These are phyloP conservation scores for Xylocopa sonorina DNA, from an alignment of 1,140 invertebrate genomes.

Conservation along the genomic window DNA sequence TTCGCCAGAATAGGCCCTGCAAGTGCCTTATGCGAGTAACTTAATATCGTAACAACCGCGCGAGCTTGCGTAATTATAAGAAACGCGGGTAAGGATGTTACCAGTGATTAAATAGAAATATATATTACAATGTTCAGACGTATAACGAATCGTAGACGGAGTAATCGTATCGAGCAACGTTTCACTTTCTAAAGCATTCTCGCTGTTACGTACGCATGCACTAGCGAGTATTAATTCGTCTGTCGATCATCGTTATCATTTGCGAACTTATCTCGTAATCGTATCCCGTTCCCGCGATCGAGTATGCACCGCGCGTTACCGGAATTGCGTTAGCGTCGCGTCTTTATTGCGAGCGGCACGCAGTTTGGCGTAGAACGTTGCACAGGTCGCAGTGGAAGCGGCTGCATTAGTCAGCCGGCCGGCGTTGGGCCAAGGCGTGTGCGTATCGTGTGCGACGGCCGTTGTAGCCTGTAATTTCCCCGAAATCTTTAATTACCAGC, in stretches of 20 bases:
- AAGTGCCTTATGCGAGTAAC: background rate
- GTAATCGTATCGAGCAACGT: too few relatives aligned
- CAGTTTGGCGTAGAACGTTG: too few relatives aligned
- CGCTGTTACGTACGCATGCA: too few relatives aligned
- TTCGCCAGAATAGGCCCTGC: background rate
- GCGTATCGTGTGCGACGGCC: conserved; percentile 8
- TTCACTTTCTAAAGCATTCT: too few relatives aligned
- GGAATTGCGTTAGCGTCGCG: background rate
- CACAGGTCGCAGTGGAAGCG: background rate
- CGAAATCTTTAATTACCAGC: conserved; percentile 39
- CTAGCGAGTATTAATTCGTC: too few relatives aligned
- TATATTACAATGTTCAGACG: too few relatives aligned
- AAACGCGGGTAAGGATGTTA: background rate
- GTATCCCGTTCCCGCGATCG: too few relatives aligned
- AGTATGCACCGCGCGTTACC: background rate
- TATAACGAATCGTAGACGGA: too few relatives aligned
- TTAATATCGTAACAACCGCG: background rate
- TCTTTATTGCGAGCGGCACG: background rate
- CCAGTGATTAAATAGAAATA: too few relatives aligned
- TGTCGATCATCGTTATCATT: too few relatives aligned
- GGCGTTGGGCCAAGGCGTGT: too few relatives aligned
- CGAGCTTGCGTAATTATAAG: background rate
- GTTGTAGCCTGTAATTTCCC: conserved; percentile 26
- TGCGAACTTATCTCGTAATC: too few relatives aligned
- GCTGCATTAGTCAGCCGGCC: background rate